Percentiles rank a stretch among this genome's conserved stretches.
phyloP scores from a whole-genome alignment of 2,888 invertebrate genomes.

The Toxonevra muliebris region DNA sequence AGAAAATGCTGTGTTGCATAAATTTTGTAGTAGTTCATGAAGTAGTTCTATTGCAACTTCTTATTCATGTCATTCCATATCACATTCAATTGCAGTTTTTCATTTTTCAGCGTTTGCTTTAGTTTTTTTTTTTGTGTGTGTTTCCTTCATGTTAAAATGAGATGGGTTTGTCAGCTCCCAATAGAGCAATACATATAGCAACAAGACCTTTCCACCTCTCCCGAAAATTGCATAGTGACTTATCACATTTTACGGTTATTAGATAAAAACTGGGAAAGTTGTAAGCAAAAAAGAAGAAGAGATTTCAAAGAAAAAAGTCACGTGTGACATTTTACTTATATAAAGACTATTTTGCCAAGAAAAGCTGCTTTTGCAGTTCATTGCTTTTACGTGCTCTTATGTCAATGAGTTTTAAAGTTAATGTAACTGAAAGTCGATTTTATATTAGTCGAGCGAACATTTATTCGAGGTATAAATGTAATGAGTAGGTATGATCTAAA shows the following conservation, averaged over 20 bases:
- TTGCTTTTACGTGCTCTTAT: conserved; percentile 44
- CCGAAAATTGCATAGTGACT: conserved; percentile 15
- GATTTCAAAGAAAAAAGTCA: conserved; percentile 39
- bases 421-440: not conserved
- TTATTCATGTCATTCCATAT: not conserved
- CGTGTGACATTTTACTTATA: conserved; percentile 44
- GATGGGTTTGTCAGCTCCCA: too few species aligned
- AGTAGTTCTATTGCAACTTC: not conserved
- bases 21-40: not conserved
- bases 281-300: not conserved
- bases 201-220: conserved; percentile 17
- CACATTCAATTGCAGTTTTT: not conserved
- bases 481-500: too few species aligned
- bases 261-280: conserved; percentile 10
- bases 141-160: too few species aligned
- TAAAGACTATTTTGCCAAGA: conserved; percentile 34
- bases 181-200: conserved; percentile 14
- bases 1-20: not conserved
- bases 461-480: too few species aligned
- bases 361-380: conserved; percentile 47
- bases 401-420: conserved; percentile 11
- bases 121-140: too few species aligned
- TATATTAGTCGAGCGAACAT: not conserved
- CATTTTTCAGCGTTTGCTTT: too few species aligned
- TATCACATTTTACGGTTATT: conserved; percentile 33